A percentile compares a stretch with the other conserved stretches of the same genome.
Conservation (phyloP, 2,888 invertebrate genomes). For the Zelleria hepariella region DNA sequence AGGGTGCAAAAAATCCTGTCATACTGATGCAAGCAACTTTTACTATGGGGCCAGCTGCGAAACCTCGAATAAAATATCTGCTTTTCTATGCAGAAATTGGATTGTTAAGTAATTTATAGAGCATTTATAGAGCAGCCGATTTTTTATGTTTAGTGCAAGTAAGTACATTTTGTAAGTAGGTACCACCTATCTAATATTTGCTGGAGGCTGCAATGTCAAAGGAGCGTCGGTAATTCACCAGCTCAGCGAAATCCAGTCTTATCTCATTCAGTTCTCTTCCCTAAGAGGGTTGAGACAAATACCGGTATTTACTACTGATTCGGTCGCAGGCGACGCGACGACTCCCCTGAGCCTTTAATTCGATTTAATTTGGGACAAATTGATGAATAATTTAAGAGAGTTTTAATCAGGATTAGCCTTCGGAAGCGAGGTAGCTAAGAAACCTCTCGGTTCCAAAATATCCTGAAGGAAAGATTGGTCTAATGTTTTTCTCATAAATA, state of each 20-base stretch:
- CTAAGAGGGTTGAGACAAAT: background rate
- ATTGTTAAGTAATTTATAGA: too few relatives aligned
- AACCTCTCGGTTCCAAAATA: background rate
- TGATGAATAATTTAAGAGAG: constrained; percentile 41
- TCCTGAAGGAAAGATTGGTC: background rate
- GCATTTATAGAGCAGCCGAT: too few relatives aligned
- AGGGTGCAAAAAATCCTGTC: too few relatives aligned
- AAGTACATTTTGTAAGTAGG: too few relatives aligned
- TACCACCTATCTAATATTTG: too few relatives aligned
- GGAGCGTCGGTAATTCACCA: background rate
- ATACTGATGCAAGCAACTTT: too few relatives aligned
- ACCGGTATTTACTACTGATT: background rate
- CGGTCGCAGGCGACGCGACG: background rate
- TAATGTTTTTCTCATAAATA: background rate
- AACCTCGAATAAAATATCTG: too few relatives aligned
- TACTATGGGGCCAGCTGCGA: too few relatives aligned
- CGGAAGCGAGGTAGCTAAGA: background rate
- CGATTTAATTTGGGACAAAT: constrained; percentile 48
- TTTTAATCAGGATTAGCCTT: constrained; percentile 23
- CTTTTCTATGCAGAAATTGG: too few relatives aligned
- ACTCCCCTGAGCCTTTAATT: constrained; percentile 33
- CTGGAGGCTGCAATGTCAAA: background rate
- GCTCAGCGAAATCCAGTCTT: constrained; percentile 21
- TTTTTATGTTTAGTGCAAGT: too few relatives aligned
- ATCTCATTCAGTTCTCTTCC: constrained; percentile 41